A percentile compares a stretch with the other conserved stretches of the same genome.
Conservation (phyloP, 1,140 invertebrate genomes). For the Drosophila yakuba region DNA sequence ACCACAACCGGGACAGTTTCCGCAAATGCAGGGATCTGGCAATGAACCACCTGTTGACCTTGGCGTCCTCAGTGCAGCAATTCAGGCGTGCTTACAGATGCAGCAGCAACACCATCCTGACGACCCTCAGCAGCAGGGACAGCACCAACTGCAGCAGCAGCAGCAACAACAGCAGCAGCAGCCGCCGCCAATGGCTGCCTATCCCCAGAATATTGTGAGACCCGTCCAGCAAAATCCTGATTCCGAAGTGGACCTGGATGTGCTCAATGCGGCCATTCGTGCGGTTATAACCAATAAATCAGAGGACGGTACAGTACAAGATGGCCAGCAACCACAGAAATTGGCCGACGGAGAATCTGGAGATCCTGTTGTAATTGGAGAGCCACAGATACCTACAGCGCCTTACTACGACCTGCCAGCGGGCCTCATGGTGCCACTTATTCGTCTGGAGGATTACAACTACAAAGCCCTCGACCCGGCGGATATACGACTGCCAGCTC, state of each 20-base stretch:
- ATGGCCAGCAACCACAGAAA: conserved; percentile 22
- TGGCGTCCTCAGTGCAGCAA: conserved; percentile 72
- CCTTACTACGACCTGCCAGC: conserved; percentile 98
- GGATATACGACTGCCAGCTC: conserved; percentile 95
- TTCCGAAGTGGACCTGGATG: conserved; percentile 52
- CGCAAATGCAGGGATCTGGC: conserved; percentile 30
- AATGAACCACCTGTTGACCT: conserved; percentile 64
- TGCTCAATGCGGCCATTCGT: conserved; percentile 70
- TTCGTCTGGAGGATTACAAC: conserved; percentile 94
- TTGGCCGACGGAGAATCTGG: conserved; percentile 15
- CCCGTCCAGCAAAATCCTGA: conserved; percentile 29
- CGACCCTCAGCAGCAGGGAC: conserved; percentile 33
- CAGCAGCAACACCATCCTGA: conserved; percentile 70
- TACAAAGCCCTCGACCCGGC: conserved; percentile 96
- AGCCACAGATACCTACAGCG: conserved; percentile 94
- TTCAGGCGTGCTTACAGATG: conserved; percentile 72
- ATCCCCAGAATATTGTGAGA: conserved; percentile 38
- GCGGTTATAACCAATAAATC: conserved; percentile 70
- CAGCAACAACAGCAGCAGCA: conserved; percentile 39
- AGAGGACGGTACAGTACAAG: conserved; percentile 27
- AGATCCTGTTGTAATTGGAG: conserved; percentile 82
- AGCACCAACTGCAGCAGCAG: conserved; percentile 7
- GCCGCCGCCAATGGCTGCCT: conserved; percentile 32
- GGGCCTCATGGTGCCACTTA: conserved; percentile 95
- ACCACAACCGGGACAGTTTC: conserved; percentile 26